Percentiles rank a stretch among this genome's conserved stretches.
Conservation (phyloP, 2,888 invertebrate species). For the Lasioglossum pauxillum region DNA sequence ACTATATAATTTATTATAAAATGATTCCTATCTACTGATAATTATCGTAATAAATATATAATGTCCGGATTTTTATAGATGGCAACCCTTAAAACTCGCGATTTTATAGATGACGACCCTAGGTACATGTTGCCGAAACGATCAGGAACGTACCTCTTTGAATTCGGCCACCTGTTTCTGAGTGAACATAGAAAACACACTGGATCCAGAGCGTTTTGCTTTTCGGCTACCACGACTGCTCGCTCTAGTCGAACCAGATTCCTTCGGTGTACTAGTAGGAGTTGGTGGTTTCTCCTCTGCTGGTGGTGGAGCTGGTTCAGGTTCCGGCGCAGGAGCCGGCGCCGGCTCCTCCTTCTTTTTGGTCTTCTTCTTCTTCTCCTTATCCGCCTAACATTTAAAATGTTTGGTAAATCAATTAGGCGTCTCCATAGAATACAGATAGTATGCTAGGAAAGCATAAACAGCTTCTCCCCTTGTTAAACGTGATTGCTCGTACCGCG, state of each 20-base stretch:
- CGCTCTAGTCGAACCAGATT: slow-evolving; percentile 88
- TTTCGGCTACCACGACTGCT: slow-evolving; percentile 93
- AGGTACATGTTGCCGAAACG: too few relatives aligned
- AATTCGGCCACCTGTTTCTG: slow-evolving; percentile 98
- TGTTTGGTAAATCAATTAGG: neutral
- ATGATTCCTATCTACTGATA: too few relatives aligned
- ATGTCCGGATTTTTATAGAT: too few relatives aligned
- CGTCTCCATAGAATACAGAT: neutral
- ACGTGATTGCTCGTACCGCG: too few relatives aligned
- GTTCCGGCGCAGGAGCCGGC: slow-evolving; percentile 87
- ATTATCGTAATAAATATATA: too few relatives aligned
- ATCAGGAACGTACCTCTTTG: slow-evolving; percentile 89
- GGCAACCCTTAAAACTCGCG: too few relatives aligned
- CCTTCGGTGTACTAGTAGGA: slow-evolving; percentile 83
- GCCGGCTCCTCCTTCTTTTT: slow-evolving; percentile 90
- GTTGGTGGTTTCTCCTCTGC: slow-evolving; percentile 86
- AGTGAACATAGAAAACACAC: slow-evolving; percentile 98
- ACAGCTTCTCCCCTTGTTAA: too few relatives aligned
- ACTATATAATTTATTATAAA: too few relatives aligned
- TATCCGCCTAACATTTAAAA: slow-evolving; percentile 90
- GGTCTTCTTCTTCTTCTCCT: slow-evolving; percentile 94
- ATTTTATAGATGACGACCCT: too few relatives aligned
- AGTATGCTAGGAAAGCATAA: too few relatives aligned
- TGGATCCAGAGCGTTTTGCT: slow-evolving; percentile 95
- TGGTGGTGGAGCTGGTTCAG: slow-evolving; percentile 87